phyloP scores from a whole-genome alignment of 2,797 vertebrate species.

The Chelon auratus region DNA sequence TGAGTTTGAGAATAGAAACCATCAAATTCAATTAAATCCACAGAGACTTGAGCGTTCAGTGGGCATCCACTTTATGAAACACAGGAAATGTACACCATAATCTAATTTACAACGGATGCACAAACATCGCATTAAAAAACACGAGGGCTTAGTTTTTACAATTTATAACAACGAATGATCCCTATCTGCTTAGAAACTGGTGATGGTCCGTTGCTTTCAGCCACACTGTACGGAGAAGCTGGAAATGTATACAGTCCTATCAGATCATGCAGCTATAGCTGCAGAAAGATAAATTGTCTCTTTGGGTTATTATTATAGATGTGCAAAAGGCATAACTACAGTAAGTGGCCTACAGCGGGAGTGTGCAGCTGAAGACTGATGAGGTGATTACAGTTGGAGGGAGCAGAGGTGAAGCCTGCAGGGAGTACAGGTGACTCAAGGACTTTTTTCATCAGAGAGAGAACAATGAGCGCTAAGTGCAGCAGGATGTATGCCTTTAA shows the following conservation, averaged over 20 bases:
- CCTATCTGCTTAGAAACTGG: neutral
- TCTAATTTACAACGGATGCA: neutral
- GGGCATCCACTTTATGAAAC: constrained; percentile 30
- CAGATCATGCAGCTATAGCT: constrained; percentile 5
- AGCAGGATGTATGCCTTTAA: constrained; percentile 27
- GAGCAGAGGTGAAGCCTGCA: constrained; percentile 50
- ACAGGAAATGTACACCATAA: constrained; percentile 25
- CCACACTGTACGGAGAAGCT: neutral
- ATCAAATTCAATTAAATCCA: constrained; percentile 37
- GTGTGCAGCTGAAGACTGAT: constrained; percentile 54
- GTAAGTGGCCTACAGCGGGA: constrained; percentile 23
- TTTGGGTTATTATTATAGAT: constrained; percentile 19
- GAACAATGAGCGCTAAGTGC: constrained; percentile 32
- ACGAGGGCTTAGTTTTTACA: neutral
- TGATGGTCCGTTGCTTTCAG: neutral
- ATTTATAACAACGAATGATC: neutral
- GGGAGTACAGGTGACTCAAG: constrained; percentile 68
- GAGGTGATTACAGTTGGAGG: constrained; percentile 69
- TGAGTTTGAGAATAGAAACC: constrained; percentile 24
- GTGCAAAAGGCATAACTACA: constrained; percentile 21
- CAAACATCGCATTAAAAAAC: constrained; percentile 5
- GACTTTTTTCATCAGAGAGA: constrained; percentile 46
- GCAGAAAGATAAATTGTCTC: constrained; percentile 17
- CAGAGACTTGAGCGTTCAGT: constrained; percentile 13
- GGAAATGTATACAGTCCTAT: neutral